These are phyloP conservation scores for Hydractinia echinata DNA, from an alignment of 30 jellyfish, hydroid and myxozoan genomes.

Conservation along the genomic window DNA sequence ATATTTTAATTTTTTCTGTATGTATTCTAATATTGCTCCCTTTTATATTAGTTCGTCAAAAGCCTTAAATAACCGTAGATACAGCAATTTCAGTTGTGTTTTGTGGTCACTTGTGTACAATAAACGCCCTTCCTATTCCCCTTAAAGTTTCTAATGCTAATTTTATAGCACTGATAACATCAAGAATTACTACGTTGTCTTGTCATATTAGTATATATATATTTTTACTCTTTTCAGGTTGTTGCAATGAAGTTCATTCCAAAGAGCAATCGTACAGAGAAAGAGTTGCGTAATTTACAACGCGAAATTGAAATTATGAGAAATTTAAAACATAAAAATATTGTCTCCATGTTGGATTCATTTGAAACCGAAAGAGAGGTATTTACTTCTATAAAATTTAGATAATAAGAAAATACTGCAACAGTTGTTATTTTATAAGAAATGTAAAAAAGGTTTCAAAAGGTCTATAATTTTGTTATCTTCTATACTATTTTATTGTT, in stretches of 20 bases:
- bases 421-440: neutral
- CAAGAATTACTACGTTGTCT: too few relatives aligned
- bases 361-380: constrained; percentile 94
- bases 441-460: neutral
- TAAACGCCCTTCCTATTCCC: too few relatives aligned
- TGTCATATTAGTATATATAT: neutral
- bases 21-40: too few relatives aligned
- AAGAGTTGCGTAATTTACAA: constrained; percentile 83
- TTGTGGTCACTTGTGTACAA: too few relatives aligned
- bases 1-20: too few relatives aligned
- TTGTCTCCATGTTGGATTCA: constrained; percentile 84
- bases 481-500: too few relatives aligned
- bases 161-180: too few relatives aligned
- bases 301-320: constrained; percentile 91
- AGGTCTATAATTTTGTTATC: neutral
- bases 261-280: constrained; percentile 78
- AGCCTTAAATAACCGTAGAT: too few relatives aligned
- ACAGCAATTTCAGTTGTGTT: too few relatives aligned
- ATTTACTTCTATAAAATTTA: neutral
- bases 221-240: constrained; percentile 40
- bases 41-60: too few relatives aligned
- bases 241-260: constrained; percentile 96
- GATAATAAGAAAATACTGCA: neutral
- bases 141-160: too few relatives aligned
- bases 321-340: constrained; percentile 79